Base-by-base conservation (phyloP, 2,113 vertebrate species). In the Myotis lucifugus region DNA sequence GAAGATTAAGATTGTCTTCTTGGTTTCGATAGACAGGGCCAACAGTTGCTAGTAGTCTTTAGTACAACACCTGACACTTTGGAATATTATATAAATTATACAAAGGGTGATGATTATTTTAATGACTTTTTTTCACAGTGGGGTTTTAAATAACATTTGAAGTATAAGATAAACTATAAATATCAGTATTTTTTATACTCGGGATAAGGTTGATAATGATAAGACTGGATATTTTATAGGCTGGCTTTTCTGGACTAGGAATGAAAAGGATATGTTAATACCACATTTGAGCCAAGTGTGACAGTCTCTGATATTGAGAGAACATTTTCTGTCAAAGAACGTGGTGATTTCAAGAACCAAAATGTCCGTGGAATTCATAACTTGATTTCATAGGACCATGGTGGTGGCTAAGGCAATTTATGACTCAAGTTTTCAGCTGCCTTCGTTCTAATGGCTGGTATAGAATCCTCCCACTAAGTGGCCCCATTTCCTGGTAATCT, bases 81-180 rank as follows among this genome's bases (percentile, higher is more conserved):
- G 73, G 23, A 85, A 93, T 85, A 83, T 6, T 72, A 11, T 78
- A 2, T 89, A 90, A 67, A 69, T 74, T 85, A 40, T 66, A 59
- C 40, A 74, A 96, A 94, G 27, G 18, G 32, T 79, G 19, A 48
- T 88, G 32, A n/a, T 85, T 92, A n/a, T 34, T 87, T 95, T 64
- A 84, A 32, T 85, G 76, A 61, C n/a, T 40, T 87, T 84, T 91
- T 90, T 85, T 74, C 46, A n/a, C 1, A 25, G 12, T 25, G 17
- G 14, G 86, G 8, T 77, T 90, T 95, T 84, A 67, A 87, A 25
- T 92, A 72, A 81, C 72, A 86, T 92, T 93, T 86, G 73, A 92
- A 88, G 34, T 32, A 11, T 89, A n/a, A 84, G 66, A 85, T 61
- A 50, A 83, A 40, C 59, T 70, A 27, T 73, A 48, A 42, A 1